Base-by-base conservation (phyloP, 1,140 invertebrate species). In the Battus philenor region DNA sequence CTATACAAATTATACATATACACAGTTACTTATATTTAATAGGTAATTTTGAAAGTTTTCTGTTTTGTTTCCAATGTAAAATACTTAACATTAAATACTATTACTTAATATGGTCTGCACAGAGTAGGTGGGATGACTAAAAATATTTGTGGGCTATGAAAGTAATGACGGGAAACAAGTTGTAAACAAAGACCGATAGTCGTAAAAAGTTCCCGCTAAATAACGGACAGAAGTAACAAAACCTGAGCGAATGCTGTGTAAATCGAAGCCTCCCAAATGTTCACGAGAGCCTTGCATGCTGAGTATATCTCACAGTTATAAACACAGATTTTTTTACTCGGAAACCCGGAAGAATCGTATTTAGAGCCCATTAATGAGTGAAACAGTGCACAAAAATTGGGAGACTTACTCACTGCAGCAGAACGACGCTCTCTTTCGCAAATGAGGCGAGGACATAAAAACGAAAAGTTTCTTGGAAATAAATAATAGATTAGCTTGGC, bases 401-500 rank as follows among this genome's bases (percentile, higher is more conserved):
- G 47, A 50, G 45, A 60, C 68, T 69, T 64, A 78, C 70, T 78
- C 69, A 59, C 52, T 58, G 75, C 57, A 56, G 53, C 50, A 60
- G 50, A 64, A 41, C 50, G 53, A 54, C 49, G 58, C 56, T 59
- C 49, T 49, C 38, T 51, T 47, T 34, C 27, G 44, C 44, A 60
- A 36, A 44, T 59, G 47, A 65, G 66, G 50, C 50, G 59, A 49
- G 50, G 54, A 67, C 59, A 69, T 71, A 63, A 70, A 65, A 76
- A 67, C 68, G 66, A 70, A 76, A 78, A 80, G 66, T 77, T 78
- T 71, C 61, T 72, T 55, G 47, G 61, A 76, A 76, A 68, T 80
- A 75, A 82, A 80, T 79, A 82, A 79, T 80, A 78, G 69, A 83
- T 80, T 78, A 78, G 79, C 79, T 83, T 80, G 72, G 68, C 59